phyloP scores from a whole-genome alignment of 2,888 invertebrate species.

The Stenotaenia linearis region DNA sequence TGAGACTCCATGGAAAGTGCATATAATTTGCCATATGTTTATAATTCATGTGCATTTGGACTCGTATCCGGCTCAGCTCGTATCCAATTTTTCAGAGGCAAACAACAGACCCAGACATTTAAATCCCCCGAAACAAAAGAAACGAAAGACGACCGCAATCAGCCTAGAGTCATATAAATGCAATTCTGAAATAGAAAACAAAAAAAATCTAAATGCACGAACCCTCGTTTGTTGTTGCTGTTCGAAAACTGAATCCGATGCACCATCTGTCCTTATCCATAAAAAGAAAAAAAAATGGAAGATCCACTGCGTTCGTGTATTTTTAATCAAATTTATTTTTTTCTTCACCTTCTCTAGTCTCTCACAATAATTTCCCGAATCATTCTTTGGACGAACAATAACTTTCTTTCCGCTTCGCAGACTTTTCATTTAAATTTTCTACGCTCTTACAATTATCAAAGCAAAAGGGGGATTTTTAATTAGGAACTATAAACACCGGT shows the following conservation, averaged over 20 bases:
- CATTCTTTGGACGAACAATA: constrained; percentile 14
- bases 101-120: not conserved
- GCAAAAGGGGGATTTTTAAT: not conserved
- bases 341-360: not conserved
- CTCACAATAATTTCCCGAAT: constrained; percentile 12
- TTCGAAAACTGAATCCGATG: not conserved
- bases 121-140: not conserved
- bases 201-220: not conserved
- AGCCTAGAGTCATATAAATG: not conserved
- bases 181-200: not conserved
- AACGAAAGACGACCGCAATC: not conserved
- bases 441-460: constrained; percentile 26
- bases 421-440: constrained; percentile 21
- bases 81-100: not conserved
- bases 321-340: constrained; percentile 5
- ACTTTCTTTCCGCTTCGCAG: not conserved
- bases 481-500: constrained; percentile 7
- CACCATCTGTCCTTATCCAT: constrained; percentile 1
- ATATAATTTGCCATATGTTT: not conserved
- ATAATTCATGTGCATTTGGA: not conserved
- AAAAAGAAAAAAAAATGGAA: constrained; percentile 15
- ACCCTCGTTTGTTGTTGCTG: not conserved
- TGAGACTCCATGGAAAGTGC: not conserved
- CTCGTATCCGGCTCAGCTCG: not conserved
- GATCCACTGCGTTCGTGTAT: not conserved